phyloP scores from a whole-genome alignment of 2,113 vertebrate species.

The Potamarius usumacintae region DNA sequence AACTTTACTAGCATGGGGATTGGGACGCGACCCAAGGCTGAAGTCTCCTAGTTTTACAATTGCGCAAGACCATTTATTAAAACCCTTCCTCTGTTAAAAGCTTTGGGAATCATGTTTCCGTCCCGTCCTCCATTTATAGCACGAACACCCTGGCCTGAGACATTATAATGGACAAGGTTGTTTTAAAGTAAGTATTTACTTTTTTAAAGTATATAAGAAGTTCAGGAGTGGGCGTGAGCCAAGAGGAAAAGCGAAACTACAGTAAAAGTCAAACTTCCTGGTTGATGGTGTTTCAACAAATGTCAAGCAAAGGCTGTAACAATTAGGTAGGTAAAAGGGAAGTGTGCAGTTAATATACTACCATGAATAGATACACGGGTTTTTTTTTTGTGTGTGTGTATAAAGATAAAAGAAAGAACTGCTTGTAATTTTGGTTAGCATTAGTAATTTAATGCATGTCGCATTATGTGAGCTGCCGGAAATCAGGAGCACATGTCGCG shows the following conservation, averaged over 20 bases:
- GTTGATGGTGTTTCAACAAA: not conserved
- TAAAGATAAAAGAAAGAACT: not conserved
- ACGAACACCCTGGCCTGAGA: not conserved
- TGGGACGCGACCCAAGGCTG: not conserved
- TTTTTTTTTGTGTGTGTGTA: not conserved
- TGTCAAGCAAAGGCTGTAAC: not conserved
- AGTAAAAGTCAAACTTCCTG: constrained; percentile 44
- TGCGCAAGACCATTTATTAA: not conserved
- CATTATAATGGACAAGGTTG: not conserved
- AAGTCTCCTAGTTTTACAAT: not conserved
- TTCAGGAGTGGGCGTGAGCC: not conserved
- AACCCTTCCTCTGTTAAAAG: not conserved
- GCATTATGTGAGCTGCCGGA: not conserved
- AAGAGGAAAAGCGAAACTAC: constrained; percentile 48
- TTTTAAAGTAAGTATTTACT: not conserved
- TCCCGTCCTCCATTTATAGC: not conserved
- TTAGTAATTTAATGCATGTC: not conserved
- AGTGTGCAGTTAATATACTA: too few species aligned
- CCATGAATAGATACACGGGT: not conserved
- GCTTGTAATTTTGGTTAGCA: not conserved
- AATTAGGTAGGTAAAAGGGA: not conserved
- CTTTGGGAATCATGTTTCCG: not conserved
- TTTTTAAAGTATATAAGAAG: not conserved
- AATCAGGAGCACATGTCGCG: not conserved
- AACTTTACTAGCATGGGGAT: not conserved